Percentiles rank a stretch among this genome's conserved stretches.
Conservation (phyloP, 2,797 vertebrate species). For the Amniataba percoides region DNA sequence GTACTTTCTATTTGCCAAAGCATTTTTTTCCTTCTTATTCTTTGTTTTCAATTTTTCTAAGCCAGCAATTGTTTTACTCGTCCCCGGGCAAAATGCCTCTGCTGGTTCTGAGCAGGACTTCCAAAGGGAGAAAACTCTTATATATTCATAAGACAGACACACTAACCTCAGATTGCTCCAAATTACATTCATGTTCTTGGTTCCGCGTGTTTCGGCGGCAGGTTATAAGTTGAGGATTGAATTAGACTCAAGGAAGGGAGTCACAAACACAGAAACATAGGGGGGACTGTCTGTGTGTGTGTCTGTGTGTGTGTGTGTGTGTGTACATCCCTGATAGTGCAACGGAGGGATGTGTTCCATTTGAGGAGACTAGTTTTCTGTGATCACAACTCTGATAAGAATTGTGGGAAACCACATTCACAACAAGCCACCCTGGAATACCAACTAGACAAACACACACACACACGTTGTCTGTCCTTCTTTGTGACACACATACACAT, state of each 20-base stretch:
- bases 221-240: conserved; percentile 79
- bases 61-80: conserved; percentile 70
- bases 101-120: conserved; percentile 57
- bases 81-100: conserved; percentile 65
- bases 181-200: conserved; percentile 78
- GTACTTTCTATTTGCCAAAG: conserved; percentile 55
- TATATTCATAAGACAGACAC: conserved; percentile 79
- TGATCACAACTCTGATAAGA: conserved; percentile 83
- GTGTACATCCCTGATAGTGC: conserved; percentile 46
- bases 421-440: conserved; percentile 74
- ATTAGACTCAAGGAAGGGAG: conserved; percentile 73
- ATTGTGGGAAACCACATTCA: conserved; percentile 79
- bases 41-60: conserved; percentile 67
- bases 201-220: conserved; percentile 53
- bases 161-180: conserved; percentile 79
- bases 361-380: conserved; percentile 75
- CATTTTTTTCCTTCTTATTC: not conserved
- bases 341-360: conserved; percentile 77
- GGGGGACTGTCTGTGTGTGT: conserved; percentile 32
- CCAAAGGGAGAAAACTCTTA: conserved; percentile 56
- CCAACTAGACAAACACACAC: conserved; percentile 57
- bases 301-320: conserved; percentile 16
- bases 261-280: conserved; percentile 64
- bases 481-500: conserved; percentile 19
- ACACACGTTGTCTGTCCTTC: conserved; percentile 27